Conservation (phyloP, 2,888 invertebrate species). For the Agrochola macilenta region DNA sequence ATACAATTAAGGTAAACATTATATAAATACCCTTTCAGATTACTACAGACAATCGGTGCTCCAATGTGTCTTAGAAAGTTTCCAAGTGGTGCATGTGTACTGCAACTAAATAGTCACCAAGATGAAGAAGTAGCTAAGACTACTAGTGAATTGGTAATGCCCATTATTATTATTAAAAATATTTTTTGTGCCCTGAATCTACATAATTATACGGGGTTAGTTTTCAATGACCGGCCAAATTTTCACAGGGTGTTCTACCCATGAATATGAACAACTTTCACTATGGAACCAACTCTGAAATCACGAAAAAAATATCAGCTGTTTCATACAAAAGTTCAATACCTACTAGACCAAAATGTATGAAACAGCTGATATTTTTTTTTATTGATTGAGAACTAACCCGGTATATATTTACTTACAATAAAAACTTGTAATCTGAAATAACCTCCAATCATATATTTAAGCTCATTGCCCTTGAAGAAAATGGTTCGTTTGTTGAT, state of each 20-base stretch:
- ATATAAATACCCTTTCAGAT: conserved; percentile 74
- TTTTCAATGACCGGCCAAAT: too few relatives aligned
- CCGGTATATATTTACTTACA: neutral
- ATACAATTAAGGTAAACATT: neutral
- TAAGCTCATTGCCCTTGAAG: neutral
- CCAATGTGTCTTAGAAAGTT: conserved; percentile 95
- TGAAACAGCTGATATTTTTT: too few relatives aligned
- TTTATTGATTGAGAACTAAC: too few relatives aligned
- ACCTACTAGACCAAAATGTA: too few relatives aligned
- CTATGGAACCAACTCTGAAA: too few relatives aligned
- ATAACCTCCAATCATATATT: neutral
- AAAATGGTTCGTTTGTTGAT: neutral
- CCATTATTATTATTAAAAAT: neutral
- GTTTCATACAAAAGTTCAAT: too few relatives aligned
- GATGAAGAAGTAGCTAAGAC: conserved; percentile 93
- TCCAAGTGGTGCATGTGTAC: conserved; percentile 98
- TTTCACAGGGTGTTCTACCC: too few relatives aligned
- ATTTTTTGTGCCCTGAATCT: neutral
- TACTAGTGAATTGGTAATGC: conserved; percentile 91
- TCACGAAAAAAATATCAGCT: too few relatives aligned
- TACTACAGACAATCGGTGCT: conserved; percentile 91
- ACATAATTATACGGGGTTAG: too few relatives aligned
- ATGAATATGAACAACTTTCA: too few relatives aligned
- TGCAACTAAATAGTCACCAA: conserved; percentile 95
- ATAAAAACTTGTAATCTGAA: neutral